These are phyloP conservation scores for Drosophila emarginata DNA, from an alignment of 2,888 invertebrate species.

Conservation along the genomic window DNA sequence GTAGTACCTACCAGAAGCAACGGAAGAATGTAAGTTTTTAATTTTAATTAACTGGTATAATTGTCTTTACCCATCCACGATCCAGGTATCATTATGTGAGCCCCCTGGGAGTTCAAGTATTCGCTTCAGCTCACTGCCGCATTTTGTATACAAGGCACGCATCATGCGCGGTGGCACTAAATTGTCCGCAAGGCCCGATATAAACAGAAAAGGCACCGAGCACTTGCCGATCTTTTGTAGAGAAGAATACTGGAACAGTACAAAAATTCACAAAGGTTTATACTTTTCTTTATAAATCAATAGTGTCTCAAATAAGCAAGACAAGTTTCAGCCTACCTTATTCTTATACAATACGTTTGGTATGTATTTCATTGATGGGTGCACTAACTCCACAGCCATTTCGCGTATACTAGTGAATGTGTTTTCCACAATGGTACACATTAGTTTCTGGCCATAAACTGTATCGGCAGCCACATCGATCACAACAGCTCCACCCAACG, in stretches of 20 bases:
- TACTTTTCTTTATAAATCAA: neutral
- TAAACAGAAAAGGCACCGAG: conserved; percentile 90
- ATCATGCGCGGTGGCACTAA: conserved; percentile 96
- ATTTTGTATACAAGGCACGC: conserved; percentile 89
- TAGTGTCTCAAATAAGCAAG: neutral
- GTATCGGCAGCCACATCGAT: conserved; percentile 91
- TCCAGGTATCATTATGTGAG: conserved; percentile 98
- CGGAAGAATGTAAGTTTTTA: neutral
- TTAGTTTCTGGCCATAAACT: conserved; percentile 90
- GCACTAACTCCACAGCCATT: conserved; percentile 90
- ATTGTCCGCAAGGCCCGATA: conserved; percentile 93
- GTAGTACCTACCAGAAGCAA: conserved; percentile 77
- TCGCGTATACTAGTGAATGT: conserved; percentile 97
- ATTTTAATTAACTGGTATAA: neutral
- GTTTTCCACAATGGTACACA: conserved; percentile 95
- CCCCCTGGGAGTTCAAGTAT: conserved; percentile 91
- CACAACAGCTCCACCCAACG: conserved; percentile 93
- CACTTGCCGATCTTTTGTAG: conserved; percentile 89
- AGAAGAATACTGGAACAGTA: conserved; percentile 86
- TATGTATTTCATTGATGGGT: conserved; percentile 87
- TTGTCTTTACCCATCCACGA: conserved; percentile 88
- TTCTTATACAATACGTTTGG: conserved; percentile 95
- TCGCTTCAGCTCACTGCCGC: conserved; percentile 90
- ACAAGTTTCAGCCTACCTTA: conserved; percentile 85
- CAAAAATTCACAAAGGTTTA: conserved; percentile 18